phyloP scores from a whole-genome alignment of 2,888 invertebrate species.

The Gonocerus acuteangulatus region DNA sequence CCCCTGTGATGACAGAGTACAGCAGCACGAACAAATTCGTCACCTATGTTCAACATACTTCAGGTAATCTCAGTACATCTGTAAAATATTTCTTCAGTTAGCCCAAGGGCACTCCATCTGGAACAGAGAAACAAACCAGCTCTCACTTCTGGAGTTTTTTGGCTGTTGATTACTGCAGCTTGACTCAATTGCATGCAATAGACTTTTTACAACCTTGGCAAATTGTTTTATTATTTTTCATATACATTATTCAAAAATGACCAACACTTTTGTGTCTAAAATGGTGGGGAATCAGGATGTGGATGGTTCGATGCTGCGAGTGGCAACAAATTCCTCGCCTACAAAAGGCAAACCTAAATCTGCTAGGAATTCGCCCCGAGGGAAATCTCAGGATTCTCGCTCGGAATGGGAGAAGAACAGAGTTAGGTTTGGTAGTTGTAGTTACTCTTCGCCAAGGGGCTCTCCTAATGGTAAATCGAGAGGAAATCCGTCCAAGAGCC shows the following conservation, averaged over 20 bases:
- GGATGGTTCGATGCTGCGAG: constrained; percentile 12
- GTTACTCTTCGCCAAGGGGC: constrained; percentile 21
- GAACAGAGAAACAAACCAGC: constrained; percentile 4
- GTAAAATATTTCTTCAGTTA: constrained; percentile 17
- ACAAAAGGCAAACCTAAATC: constrained; percentile 16
- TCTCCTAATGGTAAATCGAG: constrained; percentile 33
- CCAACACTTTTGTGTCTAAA: constrained; percentile 23
- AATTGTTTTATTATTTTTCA: background rate
- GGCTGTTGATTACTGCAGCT: constrained; percentile 2
- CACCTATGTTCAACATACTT: constrained; percentile 3
- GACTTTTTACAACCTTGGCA: constrained; percentile 21
- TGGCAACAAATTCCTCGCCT: constrained; percentile 15
- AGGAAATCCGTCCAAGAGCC: constrained; percentile 39
- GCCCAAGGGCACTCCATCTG: constrained; percentile 27
- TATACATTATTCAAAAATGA: constrained; percentile 18
- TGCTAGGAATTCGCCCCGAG: constrained; percentile 21
- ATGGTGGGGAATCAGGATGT: constrained; percentile 16
- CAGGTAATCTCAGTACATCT: constrained; percentile 6
- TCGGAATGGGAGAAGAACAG: constrained; percentile 22
- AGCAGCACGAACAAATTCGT: background rate
- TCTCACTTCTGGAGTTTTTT: constrained; percentile 2
- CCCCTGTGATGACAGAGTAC: constrained; percentile 13
- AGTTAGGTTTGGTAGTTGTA: constrained; percentile 21
- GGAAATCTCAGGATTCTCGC: constrained; percentile 24
- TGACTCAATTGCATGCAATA: constrained; percentile 7